phyloP scores from a whole-genome alignment of 2,113 vertebrate species.

The cat (Felis catus) region DNA sequence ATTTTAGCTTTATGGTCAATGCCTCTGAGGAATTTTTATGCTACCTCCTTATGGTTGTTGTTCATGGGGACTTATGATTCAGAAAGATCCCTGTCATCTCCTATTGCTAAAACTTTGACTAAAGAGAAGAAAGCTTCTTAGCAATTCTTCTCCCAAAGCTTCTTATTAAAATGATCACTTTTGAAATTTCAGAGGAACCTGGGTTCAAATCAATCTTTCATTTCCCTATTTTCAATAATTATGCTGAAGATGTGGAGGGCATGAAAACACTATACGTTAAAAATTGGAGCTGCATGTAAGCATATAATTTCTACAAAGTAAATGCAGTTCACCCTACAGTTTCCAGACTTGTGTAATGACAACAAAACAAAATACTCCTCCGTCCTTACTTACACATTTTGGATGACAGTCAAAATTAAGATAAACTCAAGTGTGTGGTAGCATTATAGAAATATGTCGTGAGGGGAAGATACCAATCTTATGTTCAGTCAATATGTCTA shows the following conservation, averaged over 20 bases:
- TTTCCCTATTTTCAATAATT: conserved; percentile 15
- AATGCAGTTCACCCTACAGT: neutral
- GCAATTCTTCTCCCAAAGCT: neutral
- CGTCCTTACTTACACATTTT: neutral
- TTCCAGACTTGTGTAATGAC: neutral
- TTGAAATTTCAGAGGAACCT: conserved; percentile 26
- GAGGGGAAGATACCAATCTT: neutral
- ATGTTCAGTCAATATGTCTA: neutral
- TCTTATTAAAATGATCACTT: conserved; percentile 28
- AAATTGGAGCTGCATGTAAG: neutral
- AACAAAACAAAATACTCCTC: neutral
- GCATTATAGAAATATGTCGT: neutral
- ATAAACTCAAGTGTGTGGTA: neutral
- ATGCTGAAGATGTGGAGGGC: neutral
- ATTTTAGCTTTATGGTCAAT: neutral
- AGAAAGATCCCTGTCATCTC: neutral
- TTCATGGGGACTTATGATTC: neutral
- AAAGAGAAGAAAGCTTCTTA: neutral
- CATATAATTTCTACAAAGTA: neutral
- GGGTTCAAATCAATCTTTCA: neutral
- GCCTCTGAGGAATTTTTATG: neutral
- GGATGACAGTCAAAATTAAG: neutral
- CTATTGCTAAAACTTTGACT: neutral
- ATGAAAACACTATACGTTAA: neutral
- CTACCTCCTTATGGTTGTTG: neutral